These are phyloP conservation scores for Oenanthe melanoleuca DNA, from an alignment of 2,113 vertebrate genomes.

Conservation along the genomic window DNA sequence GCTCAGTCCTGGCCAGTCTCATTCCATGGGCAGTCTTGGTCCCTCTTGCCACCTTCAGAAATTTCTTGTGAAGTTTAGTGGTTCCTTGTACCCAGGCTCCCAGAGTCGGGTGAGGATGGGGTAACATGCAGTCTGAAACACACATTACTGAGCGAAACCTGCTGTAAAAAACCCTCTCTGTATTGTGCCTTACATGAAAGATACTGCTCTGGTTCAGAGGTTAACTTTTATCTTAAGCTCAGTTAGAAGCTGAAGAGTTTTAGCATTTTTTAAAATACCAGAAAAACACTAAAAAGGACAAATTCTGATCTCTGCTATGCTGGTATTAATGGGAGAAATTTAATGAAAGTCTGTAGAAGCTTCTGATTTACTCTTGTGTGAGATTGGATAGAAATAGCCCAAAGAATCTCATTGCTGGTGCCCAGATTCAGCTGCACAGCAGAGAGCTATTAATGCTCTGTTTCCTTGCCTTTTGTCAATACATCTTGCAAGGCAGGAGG, in stretches of 20 bases:
- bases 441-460: constrained; percentile 35
- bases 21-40: background rate
- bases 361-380: constrained; percentile 43
- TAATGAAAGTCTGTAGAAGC: constrained; percentile 26
- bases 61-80: background rate
- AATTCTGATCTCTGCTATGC: background rate
- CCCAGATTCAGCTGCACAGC: constrained; percentile 23
- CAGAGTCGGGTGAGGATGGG: background rate
- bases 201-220: constrained; percentile 22
- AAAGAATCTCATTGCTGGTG: constrained; percentile 32
- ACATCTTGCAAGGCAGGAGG: constrained; percentile 39
- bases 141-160: background rate
- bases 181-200: constrained; percentile 44
- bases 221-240: constrained; percentile 49
- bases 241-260: constrained; percentile 24
- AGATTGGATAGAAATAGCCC: constrained; percentile 44
- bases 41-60: background rate
- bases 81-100: background rate
- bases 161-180: background rate
- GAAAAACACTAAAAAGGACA: background rate
- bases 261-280: background rate
- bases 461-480: constrained; percentile 22
- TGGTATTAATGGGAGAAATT: constrained; percentile 16
- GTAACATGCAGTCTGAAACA: background rate
- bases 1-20: background rate